Evolutionary conservation across 2,888 invertebrate genomes (phyloP).

Genomic region (Troilus luridus): DNA sequence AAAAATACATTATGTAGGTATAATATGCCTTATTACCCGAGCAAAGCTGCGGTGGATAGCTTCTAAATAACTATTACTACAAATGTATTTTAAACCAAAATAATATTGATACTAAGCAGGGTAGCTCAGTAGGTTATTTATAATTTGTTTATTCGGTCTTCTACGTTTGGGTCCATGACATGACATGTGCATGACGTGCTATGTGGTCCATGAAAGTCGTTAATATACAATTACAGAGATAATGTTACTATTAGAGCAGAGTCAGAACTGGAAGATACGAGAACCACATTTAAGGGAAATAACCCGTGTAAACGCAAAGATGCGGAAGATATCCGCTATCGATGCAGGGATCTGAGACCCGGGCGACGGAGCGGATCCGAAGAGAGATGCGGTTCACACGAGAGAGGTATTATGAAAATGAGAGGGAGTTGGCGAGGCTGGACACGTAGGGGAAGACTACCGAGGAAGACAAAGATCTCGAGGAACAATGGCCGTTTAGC

Average conservation of each 20-base stretch:
- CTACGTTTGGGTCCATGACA: no score
- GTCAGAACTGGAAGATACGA: not conserved
- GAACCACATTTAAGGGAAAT: not conserved
- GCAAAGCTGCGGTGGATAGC: no score
- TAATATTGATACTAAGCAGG: no score
- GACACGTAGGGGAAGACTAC: conserved; percentile 49
- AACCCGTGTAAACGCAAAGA: not conserved
- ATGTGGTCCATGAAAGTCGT: not conserved
- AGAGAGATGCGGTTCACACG: conserved; percentile 47
- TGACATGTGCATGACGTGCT: no score
- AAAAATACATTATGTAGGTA: no score
- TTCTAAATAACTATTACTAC: no score
- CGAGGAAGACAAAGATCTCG: conserved; percentile 51
- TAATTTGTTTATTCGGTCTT: no score
- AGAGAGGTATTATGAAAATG: conserved; percentile 53
- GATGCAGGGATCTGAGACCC: not conserved
- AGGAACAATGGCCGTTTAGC: conserved; percentile 55
- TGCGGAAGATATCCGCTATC: not conserved
- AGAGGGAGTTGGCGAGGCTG: conserved; percentile 42
- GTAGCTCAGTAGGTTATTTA: no score
- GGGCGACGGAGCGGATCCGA: conserved; percentile 51
- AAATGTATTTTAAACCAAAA: no score
- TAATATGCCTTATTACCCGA: no score
- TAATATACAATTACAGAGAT: not conserved
- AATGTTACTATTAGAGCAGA: not conserved